Base-by-base conservation (phyloP, 1,140 invertebrate genomes). In the Zaprionus camerounensis region DNA sequence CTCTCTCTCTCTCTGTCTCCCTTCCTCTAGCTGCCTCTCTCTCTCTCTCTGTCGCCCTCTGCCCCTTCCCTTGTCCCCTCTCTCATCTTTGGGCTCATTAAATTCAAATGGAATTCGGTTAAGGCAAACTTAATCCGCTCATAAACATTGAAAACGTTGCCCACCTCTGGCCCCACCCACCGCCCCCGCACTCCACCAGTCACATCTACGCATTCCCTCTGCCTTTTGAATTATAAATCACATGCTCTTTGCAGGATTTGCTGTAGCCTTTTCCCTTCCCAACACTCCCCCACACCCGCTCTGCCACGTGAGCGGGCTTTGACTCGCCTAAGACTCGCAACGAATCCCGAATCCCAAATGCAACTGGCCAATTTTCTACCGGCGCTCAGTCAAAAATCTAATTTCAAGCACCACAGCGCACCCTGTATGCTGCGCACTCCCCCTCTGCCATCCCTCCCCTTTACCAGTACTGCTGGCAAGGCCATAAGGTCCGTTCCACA, bases 361-460 rank as follows among this genome's bases (percentile, higher is more conserved):
- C 58, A 36, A 36, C 28, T 38, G 26, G 55, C 53, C 65, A 67
- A 67, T 58, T 58, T 57, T 46, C 26, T 58, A 58, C 36, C 41
- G 17, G 13, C 56, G 34, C 56, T 59, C 72, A 76, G 62, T 75
- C 66, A 65, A 76, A 80, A 81, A 81, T 81, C 76, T 81, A 81
- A 81, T 81, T 81, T 81, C 78, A 81, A 81, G 78, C 75, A 81
- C 76, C 78, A 81, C 58, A 80, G 75, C 58, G 53, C 78, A 70
- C 46, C 28, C 65, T 49, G 51, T 58, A 51, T 51, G 17, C 20
- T 20, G 46, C 20, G 41, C 20, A 51, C 31, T 3, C 31, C 31
- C 31, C 31, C 0, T 34, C 31, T 3, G 5, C 15, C 41, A n/a
- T n/a, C 41, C n/a, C 41, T n/a, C 4, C n/a, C 5, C n/a, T 17